Percentiles rank a stretch among this genome's conserved stretches.
Conservation (phyloP, 2,888 invertebrate species). For the Sesia bembeciformis region DNA sequence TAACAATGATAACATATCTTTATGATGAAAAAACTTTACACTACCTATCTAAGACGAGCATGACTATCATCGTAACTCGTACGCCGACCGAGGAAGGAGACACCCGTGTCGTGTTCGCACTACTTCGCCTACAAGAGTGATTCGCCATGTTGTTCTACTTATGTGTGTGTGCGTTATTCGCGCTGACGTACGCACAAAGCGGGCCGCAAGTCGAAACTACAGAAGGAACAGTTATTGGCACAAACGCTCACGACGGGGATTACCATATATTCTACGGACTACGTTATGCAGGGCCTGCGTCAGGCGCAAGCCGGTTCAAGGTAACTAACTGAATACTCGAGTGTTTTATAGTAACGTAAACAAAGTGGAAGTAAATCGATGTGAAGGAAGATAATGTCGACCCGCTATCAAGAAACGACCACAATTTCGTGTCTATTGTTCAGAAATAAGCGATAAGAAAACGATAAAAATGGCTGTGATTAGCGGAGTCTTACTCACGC, state of each 20-base stretch:
- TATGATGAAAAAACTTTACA: not conserved
- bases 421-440: no score
- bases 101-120: not conserved
- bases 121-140: not conserved
- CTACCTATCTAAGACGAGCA: not conserved
- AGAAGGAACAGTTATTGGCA: constrained; percentile 41
- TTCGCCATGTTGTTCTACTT: constrained; percentile 10
- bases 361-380: no score
- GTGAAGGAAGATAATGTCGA: no score
- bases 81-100: constrained; percentile 4
- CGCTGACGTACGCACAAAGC: constrained; percentile 24
- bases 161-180: constrained; percentile 15
- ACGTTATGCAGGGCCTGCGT: constrained; percentile 33
- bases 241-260: constrained; percentile 25
- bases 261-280: constrained; percentile 46
- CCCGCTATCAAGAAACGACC: no score
- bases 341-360: no score
- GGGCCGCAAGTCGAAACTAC: constrained; percentile 36
- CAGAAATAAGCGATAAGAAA: no score
- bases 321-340: not conserved
- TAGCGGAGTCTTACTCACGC: no score
- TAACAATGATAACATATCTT: not conserved
- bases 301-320: constrained; percentile 11
- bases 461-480: no score
- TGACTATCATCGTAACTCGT: constrained; percentile 1